These are phyloP conservation scores for Colinus virginianus DNA, from an alignment of 2,113 vertebrate genomes.

Conservation along the genomic window DNA sequence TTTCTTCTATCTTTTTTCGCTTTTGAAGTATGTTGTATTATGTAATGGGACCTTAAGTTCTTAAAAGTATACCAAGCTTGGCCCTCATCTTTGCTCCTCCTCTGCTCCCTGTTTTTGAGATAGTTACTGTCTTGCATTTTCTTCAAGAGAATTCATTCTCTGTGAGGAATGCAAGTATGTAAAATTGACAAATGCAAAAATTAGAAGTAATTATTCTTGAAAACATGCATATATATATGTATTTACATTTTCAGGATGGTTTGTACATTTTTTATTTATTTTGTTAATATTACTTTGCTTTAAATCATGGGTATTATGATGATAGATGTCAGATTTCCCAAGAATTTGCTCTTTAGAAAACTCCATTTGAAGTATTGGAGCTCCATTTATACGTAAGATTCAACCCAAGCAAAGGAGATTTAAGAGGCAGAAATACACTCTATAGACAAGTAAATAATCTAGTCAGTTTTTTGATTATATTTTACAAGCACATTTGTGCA, in stretches of 20 bases:
- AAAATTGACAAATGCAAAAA: neutral
- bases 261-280: neutral
- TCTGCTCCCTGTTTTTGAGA: neutral
- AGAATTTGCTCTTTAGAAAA: neutral
- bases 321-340: neutral
- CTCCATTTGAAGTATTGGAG: neutral
- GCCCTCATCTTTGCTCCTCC: neutral
- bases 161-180: neutral
- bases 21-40: conserved; percentile 14
- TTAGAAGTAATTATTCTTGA: neutral
- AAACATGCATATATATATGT: neutral
- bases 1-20: neutral
- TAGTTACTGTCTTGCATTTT: neutral
- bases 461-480: neutral
- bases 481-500: neutral
- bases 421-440: neutral
- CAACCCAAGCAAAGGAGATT: neutral
- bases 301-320: neutral
- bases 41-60: neutral
- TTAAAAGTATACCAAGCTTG: neutral
- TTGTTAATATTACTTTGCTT: neutral
- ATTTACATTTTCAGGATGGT: neutral
- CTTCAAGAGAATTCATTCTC: neutral
- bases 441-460: neutral
- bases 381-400: neutral